Base-by-base conservation (phyloP, 1,140 invertebrate species). In the Asbolus verrucosus region DNA sequence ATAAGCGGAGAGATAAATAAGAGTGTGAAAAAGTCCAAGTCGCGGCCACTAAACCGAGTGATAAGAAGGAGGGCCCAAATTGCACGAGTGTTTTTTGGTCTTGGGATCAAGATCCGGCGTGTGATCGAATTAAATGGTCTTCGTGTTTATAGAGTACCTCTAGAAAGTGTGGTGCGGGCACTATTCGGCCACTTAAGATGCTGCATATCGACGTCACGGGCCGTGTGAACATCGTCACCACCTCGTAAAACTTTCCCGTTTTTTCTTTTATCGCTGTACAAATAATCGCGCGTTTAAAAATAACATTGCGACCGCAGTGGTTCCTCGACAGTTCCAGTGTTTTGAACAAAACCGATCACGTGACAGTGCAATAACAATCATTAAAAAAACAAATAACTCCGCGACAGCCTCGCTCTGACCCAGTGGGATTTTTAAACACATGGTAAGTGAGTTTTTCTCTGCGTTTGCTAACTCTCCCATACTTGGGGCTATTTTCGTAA, bases 351-450 rank as follows among this genome's bases (percentile, higher is more conserved):
- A 27, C 24, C 15, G 30, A 61, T 70, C 31, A 65, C 62, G 31
- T 65, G 62, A 70, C 31, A 19, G 38, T 41, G 24, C 41, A 43
- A 39, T 19, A 50, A 41, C 18, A 39, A 41, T 16, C 18, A 24
- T 24, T 24, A 14, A 15, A 13, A 62, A 27, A 41, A 63, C 61
- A 63, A 54, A 54, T 54, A 19, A 11, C 46, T 54, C 9, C 15
- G 39, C 33, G 36, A 36, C 36, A 59, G 50, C 27, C 41, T 46
- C 43, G 50, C 36, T 54, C 33, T 54, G 18, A 65, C 50, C 41
- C 61, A 50, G 11, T 70, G 11, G 61, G 43, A 65, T 65, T 65
- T 59, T 70, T 59, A 36, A 70, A 70, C 69, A 70, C 69, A 70
- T 70, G 69, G 69, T 70, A 33, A 70, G 69, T 70, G 27, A 9